Conservation (phyloP, 2,888 invertebrate species). For the Xanthorhoe spadicearia region DNA sequence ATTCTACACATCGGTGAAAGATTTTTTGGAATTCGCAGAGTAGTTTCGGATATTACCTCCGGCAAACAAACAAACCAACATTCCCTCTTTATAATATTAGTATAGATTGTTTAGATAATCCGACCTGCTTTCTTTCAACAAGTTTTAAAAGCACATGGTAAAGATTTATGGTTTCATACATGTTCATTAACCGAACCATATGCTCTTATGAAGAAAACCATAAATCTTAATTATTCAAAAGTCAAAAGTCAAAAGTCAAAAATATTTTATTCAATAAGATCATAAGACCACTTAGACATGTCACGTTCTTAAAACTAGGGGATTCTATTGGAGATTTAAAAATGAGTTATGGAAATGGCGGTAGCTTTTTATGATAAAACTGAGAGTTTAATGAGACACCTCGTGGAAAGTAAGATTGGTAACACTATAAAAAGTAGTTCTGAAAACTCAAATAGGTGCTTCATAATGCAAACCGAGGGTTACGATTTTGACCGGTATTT, state of each 20-base stretch:
- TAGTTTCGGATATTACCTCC: too few species aligned
- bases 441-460: not conserved
- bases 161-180: slow-evolving; percentile 18
- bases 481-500: too few species aligned
- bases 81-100: too few species aligned
- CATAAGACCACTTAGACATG: too few species aligned
- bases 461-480: not conserved
- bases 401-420: not conserved
- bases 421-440: not conserved
- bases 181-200: slow-evolving; percentile 18
- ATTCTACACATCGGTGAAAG: too few species aligned
- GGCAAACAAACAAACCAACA: too few species aligned
- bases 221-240: slow-evolving; percentile 29
- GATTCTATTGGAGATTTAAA: slow-evolving; percentile 18
- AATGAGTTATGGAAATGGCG: slow-evolving; percentile 19
- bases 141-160: not conserved
- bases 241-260: too few species aligned
- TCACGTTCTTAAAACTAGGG: too few species aligned
- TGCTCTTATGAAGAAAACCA: slow-evolving; percentile 18
- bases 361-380: slow-evolving; percentile 2
- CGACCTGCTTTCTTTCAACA: slow-evolving; percentile 11
- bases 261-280: too few species aligned
- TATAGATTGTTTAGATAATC: not conserved
- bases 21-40: too few species aligned
- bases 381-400: not conserved